Conservation (phyloP, 2,888 invertebrate genomes). For the Griposia aprilina region DNA sequence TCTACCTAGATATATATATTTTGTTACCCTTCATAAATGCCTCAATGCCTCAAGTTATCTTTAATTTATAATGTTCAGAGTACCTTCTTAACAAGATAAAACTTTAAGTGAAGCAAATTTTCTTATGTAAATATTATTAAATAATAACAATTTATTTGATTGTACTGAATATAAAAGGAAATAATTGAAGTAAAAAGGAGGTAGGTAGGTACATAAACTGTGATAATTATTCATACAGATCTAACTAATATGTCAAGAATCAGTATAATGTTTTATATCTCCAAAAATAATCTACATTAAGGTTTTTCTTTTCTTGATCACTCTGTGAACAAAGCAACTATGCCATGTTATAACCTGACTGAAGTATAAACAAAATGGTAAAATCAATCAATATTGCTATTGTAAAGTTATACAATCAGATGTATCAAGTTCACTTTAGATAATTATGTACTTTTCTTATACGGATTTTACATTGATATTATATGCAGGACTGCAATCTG, state of each 20-base stretch:
- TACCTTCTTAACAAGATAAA: conserved; percentile 4
- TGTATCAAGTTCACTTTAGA: conserved; percentile 27
- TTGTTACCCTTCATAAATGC: background rate
- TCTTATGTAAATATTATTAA: background rate
- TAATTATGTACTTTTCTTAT: conserved; percentile 5
- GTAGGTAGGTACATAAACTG: background rate
- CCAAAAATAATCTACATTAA: background rate
- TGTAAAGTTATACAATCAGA: conserved; percentile 37
- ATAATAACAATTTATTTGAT: conserved; percentile 1
- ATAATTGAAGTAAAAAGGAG: background rate
- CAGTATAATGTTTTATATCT: background rate
- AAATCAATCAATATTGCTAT: conserved; percentile 43
- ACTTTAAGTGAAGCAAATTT: background rate
- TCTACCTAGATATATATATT: no score
- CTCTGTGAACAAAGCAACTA: conserved; percentile 23
- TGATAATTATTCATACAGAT: background rate
- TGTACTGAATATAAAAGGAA: background rate
- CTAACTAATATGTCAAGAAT: background rate
- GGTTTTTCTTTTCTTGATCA: background rate
- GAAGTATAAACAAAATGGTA: conserved; percentile 34
- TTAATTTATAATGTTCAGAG: background rate
- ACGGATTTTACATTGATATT: conserved; percentile 1
- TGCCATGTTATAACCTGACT: conserved; percentile 7
- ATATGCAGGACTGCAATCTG: conserved; percentile 6
- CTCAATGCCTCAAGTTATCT: background rate